These are phyloP conservation scores for Lasioglossum calceatum DNA, from an alignment of 2,888 invertebrate species.

Conservation along the genomic window DNA sequence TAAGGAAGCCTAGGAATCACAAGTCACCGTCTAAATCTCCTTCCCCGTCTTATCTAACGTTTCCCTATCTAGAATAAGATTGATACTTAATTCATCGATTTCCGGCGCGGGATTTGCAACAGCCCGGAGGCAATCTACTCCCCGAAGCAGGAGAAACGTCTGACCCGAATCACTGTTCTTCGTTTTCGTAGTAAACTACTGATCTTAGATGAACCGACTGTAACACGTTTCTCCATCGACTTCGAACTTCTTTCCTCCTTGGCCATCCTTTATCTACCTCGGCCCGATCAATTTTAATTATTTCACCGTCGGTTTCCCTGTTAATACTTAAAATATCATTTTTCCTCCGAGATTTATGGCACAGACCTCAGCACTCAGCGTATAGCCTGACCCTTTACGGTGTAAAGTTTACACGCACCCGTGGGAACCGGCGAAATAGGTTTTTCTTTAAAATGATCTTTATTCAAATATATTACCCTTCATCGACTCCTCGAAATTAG, in stretches of 20 bases:
- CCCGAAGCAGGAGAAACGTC: slow-evolving; percentile 46
- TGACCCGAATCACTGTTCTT: slow-evolving; percentile 66
- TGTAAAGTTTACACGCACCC: background rate
- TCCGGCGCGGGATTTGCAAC: slow-evolving; percentile 62
- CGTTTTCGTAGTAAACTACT: slow-evolving; percentile 66
- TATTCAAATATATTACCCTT: background rate
- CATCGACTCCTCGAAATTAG: background rate
- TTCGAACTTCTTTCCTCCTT: slow-evolving; percentile 22
- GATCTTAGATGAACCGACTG: slow-evolving; percentile 46
- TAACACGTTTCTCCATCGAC: slow-evolving; percentile 48
- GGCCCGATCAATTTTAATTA: slow-evolving; percentile 52
- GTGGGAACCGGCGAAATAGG: background rate
- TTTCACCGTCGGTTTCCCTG: slow-evolving; percentile 24
- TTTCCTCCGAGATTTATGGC: background rate
- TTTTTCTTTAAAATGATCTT: background rate
- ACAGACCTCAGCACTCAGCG: background rate
- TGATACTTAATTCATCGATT: slow-evolving; percentile 71
- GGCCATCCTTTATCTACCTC: background rate
- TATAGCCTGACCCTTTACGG: background rate
- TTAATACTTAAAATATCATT: background rate
- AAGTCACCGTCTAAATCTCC: slow-evolving; percentile 49
- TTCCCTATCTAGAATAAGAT: slow-evolving; percentile 61
- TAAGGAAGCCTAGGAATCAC: slow-evolving; percentile 37
- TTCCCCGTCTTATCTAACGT: slow-evolving; percentile 52
- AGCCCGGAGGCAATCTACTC: slow-evolving; percentile 59